Percentiles rank a stretch among this genome's conserved stretches.
Conservation (phyloP, 2,797 vertebrate genomes). For the Onychomys torridus region DNA sequence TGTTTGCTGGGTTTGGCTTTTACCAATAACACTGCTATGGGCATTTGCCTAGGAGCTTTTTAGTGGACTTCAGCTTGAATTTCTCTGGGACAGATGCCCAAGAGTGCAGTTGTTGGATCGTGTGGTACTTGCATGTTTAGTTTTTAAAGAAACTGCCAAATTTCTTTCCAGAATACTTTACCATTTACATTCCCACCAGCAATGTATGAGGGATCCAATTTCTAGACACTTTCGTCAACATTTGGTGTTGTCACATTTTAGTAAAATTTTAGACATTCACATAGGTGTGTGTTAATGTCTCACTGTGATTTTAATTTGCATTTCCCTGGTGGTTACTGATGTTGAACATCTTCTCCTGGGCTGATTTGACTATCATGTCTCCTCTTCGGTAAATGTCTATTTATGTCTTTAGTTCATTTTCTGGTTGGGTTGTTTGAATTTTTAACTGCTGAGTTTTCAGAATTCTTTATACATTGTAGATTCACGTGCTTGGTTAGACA, state of each 20-base stretch:
- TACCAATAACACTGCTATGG: slow-evolving; percentile 32
- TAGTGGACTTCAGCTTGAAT: slow-evolving; percentile 40
- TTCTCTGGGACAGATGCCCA: slow-evolving; percentile 44
- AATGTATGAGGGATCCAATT: neutral
- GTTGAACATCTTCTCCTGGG: slow-evolving; percentile 36
- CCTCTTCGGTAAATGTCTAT: slow-evolving; percentile 39
- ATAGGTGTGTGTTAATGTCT: neutral
- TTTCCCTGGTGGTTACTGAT: slow-evolving; percentile 53
- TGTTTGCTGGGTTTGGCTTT: slow-evolving; percentile 29
- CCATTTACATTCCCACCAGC: slow-evolving; percentile 43
- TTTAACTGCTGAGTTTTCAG: slow-evolving; percentile 13
- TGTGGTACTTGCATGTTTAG: neutral
- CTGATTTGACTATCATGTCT: slow-evolving; percentile 29
- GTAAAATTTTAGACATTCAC: slow-evolving; percentile 12
- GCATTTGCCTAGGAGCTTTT: slow-evolving; percentile 40
- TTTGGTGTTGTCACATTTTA: slow-evolving; percentile 26
- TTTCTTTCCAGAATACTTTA: slow-evolving; percentile 27
- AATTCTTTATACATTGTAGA: slow-evolving; percentile 14
- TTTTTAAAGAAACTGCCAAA: slow-evolving; percentile 46
- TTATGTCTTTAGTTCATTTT: slow-evolving; percentile 46
- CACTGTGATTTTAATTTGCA: slow-evolving; percentile 49
- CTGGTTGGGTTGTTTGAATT: slow-evolving; percentile 24
- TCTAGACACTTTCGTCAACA: slow-evolving; percentile 16
- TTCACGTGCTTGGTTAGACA: neutral
- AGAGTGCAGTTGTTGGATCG: slow-evolving; percentile 9